phyloP scores from a whole-genome alignment of 2,113 vertebrate genomes.

The Aphyosemion australe region DNA sequence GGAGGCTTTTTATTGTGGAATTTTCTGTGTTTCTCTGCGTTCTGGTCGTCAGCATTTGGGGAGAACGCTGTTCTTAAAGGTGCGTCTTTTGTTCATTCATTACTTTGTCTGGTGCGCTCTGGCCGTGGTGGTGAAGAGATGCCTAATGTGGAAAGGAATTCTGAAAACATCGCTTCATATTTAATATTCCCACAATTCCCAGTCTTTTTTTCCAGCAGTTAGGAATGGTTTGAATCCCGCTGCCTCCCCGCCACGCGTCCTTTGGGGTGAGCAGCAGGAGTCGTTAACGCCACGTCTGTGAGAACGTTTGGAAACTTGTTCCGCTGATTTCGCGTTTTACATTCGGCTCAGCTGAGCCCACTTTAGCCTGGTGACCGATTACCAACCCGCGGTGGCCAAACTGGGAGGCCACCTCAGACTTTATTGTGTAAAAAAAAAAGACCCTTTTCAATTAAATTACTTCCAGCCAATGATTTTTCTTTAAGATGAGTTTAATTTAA shows the following conservation, averaged over 20 bases:
- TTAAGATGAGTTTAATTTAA: no score
- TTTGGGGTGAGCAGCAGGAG: conserved; percentile 28
- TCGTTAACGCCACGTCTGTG: conserved; percentile 49
- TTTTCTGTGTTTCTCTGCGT: conserved; percentile 45
- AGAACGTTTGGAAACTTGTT: conserved; percentile 25
- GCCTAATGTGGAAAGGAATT: not conserved
- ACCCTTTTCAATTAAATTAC: no score
- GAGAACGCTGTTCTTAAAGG: conserved; percentile 64
- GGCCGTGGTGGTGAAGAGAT: no score
- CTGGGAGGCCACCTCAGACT: no score
- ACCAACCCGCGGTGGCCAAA: conserved; percentile 16
- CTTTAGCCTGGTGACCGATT: conserved; percentile 13
- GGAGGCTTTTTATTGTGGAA: conserved; percentile 54
- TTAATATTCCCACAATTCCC: not conserved
- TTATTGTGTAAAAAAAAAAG: no score
- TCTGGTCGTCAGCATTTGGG: conserved; percentile 33
- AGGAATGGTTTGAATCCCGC: conserved; percentile 33
- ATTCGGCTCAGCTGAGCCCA: conserved; percentile 34
- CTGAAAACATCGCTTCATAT: not conserved
- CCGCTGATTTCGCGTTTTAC: conserved; percentile 55
- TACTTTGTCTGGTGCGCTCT: not conserved
- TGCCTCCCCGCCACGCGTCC: conserved; percentile 49
- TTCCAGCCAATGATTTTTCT: no score
- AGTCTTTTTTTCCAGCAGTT: no score
- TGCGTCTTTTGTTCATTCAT: conserved; percentile 46